These are phyloP conservation scores for Macquaria australasica DNA, from an alignment of 2,113 vertebrate species.

Conservation along the genomic window DNA sequence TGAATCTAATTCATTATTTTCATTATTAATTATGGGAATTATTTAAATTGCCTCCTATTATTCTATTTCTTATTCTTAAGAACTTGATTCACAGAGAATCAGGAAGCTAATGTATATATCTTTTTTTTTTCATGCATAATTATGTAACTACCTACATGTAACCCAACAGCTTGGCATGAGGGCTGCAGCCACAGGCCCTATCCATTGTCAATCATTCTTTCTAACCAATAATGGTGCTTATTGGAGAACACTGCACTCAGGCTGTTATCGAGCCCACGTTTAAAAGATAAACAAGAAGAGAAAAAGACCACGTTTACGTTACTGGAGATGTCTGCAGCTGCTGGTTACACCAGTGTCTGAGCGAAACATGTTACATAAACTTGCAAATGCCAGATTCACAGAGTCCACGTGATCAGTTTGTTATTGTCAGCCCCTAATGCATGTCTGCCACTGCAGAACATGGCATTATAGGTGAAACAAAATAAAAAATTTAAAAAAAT, in stretches of 20 bases:
- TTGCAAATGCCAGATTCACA: constrained; percentile 58
- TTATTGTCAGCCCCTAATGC: constrained; percentile 71
- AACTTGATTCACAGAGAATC: background rate
- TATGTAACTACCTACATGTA: constrained; percentile 66
- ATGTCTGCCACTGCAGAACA: constrained; percentile 6
- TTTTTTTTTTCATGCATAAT: constrained; percentile 53
- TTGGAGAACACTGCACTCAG: background rate
- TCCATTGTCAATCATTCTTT: constrained; percentile 22
- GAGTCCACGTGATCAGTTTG: constrained; percentile 79
- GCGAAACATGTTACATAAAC: constrained; percentile 81
- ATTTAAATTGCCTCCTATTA: background rate
- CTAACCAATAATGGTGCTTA: constrained; percentile 34
- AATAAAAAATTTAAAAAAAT: background rate
- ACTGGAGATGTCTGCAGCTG: constrained; percentile 48
- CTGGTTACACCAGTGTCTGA: constrained; percentile 17
- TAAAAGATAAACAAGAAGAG: constrained; percentile 48
- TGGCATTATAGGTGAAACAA: background rate
- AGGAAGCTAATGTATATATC: no score
- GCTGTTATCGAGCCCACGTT: constrained; percentile 2
- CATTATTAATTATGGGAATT: background rate
- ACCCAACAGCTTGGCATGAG: constrained; percentile 29
- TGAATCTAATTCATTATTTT: background rate
- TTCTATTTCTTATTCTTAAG: background rate
- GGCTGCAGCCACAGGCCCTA: constrained; percentile 46
- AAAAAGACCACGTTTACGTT: constrained; percentile 50